Conservation (phyloP, 1,140 invertebrate genomes). For the Ostrea denselamellosa region DNA sequence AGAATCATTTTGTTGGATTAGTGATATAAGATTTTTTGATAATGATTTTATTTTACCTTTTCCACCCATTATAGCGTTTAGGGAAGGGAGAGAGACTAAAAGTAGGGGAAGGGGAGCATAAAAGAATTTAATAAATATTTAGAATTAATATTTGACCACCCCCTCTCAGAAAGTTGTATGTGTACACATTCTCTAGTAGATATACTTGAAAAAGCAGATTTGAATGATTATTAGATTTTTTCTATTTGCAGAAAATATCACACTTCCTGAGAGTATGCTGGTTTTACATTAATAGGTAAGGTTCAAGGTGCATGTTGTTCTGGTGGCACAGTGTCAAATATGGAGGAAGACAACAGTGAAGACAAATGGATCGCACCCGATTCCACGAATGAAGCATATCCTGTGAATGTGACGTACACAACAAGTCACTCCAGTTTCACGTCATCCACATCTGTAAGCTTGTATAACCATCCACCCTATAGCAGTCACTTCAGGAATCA, state of each 20-base stretch:
- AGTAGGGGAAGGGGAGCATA: too few species aligned
- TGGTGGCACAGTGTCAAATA: not conserved
- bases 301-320: not conserved
- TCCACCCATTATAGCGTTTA: too few species aligned
- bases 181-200: not conserved
- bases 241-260: not conserved
- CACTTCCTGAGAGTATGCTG: not conserved
- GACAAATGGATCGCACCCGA: constrained; percentile 60
- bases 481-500: constrained; percentile 14
- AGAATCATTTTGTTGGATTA: too few species aligned
- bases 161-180: not conserved
- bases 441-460: not conserved
- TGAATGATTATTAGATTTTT: not conserved
- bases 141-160: too few species aligned
- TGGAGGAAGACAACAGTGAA: constrained; percentile 49
- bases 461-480: constrained; percentile 43
- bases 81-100: too few species aligned
- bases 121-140: too few species aligned
- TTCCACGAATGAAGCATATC: constrained; percentile 53
- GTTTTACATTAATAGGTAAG: not conserved
- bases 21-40: too few species aligned
- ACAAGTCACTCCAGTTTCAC: constrained; percentile 33
- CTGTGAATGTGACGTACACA: constrained; percentile 39
- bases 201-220: not conserved
- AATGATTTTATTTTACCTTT: too few species aligned